phyloP scores from a whole-genome alignment of 2,888 invertebrate species.

The Lycaena phlaeas region DNA sequence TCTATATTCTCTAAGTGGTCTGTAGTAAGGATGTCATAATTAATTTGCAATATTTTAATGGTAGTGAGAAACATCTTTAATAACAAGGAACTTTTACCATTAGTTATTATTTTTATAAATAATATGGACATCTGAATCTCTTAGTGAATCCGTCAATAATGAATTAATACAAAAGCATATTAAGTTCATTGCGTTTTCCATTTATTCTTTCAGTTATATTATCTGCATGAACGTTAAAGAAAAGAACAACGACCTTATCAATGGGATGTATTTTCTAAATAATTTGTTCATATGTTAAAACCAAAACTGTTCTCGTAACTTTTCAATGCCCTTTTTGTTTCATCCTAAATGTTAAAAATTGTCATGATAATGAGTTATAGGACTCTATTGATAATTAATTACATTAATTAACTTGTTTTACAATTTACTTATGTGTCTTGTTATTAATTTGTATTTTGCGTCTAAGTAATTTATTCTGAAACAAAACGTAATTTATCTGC shows the following conservation, averaged over 20 bases:
- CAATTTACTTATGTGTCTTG: too few relatives aligned
- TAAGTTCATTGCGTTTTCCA: conserved; percentile 12
- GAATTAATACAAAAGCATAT: conserved; percentile 16
- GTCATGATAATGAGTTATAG: too few relatives aligned
- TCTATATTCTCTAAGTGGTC: too few relatives aligned
- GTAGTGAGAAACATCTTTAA: too few relatives aligned
- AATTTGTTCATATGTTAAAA: conserved; percentile 17
- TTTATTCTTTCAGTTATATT: conserved; percentile 18
- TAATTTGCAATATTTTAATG: too few relatives aligned
- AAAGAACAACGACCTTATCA: conserved; percentile 16
- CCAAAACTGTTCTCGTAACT: conserved; percentile 18
- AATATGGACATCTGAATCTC: too few relatives aligned
- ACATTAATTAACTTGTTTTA: conserved; percentile 13
- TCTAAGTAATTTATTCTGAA: conserved; percentile 14
- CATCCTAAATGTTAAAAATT: conserved; percentile 15
- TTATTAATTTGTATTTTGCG: conserved; percentile 17
- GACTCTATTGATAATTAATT: conserved; percentile 10
- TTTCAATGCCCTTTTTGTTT: conserved; percentile 14
- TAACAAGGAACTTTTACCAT: too few relatives aligned
- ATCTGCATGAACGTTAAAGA: conserved; percentile 17
- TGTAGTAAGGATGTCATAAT: too few relatives aligned
- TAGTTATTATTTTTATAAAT: too few relatives aligned
- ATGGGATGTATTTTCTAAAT: conserved; percentile 17
- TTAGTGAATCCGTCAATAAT: too few relatives aligned
- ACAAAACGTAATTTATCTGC: conserved; percentile 13